These are phyloP conservation scores for Ennomos erosarius DNA, from an alignment of 2,888 invertebrate genomes.

Conservation along the genomic window DNA sequence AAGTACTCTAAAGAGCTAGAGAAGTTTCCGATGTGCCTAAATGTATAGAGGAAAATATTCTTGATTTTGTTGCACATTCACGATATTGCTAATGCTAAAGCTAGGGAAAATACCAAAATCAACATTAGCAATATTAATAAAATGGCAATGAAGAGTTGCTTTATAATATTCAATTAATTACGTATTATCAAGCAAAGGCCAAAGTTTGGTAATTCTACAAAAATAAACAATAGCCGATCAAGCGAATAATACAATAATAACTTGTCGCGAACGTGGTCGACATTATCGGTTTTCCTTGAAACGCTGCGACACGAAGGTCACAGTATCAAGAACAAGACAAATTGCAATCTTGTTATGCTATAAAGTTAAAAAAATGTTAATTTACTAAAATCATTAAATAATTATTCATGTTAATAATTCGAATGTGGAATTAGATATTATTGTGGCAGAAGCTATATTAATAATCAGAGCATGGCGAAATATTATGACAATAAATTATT, in stretches of 20 bases:
- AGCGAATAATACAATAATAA: slow-evolving; percentile 26
- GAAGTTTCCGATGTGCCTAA: too few relatives aligned
- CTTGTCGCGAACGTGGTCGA: slow-evolving; percentile 24
- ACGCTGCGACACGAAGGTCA: slow-evolving; percentile 36
- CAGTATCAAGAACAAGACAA: slow-evolving; percentile 34
- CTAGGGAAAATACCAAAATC: too few relatives aligned
- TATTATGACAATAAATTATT: slow-evolving; percentile 15
- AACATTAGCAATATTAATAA: too few relatives aligned
- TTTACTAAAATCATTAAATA: slow-evolving; percentile 14
- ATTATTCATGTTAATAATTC: slow-evolving; percentile 6
- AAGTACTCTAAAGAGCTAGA: background rate
- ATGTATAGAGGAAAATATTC: too few relatives aligned
- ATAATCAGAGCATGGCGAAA: slow-evolving; percentile 32
- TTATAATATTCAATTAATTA: too few relatives aligned
- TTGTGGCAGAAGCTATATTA: slow-evolving; percentile 29
- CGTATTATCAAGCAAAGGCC: background rate
- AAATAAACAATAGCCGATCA: slow-evolving; percentile 19
- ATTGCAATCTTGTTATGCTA: slow-evolving; percentile 28
- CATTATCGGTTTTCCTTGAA: slow-evolving; percentile 35
- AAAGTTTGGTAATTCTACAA: slow-evolving; percentile 2
- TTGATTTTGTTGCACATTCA: too few relatives aligned
- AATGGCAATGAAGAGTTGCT: too few relatives aligned
- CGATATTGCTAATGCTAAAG: too few relatives aligned
- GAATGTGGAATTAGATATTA: slow-evolving; percentile 14
- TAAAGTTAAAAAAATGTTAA: slow-evolving; percentile 23